These are phyloP conservation scores for Crossocerus cetratus DNA, from an alignment of 2,888 invertebrate genomes.

Conservation along the genomic window DNA sequence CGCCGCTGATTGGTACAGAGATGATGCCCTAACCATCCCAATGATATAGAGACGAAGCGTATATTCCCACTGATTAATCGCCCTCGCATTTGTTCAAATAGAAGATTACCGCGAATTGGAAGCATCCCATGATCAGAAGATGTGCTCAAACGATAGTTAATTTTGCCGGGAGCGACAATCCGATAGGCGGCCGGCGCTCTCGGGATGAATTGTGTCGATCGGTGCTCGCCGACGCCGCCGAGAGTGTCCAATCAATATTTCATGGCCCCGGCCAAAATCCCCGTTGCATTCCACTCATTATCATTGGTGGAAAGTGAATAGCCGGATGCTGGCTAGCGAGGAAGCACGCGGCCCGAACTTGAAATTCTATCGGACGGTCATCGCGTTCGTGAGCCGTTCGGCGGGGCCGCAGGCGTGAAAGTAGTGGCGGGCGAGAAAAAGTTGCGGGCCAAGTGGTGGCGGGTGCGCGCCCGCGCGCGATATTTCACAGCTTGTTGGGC, in stretches of 20 bases:
- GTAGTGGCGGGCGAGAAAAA: not conserved
- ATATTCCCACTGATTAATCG: slow-evolving; percentile 25
- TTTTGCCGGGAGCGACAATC: not conserved
- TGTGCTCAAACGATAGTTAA: slow-evolving; percentile 14
- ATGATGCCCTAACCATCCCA: too few species aligned
- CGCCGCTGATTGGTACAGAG: not conserved
- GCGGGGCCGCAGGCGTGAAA: too few species aligned
- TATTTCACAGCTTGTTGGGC: not conserved
- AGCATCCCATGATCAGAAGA: slow-evolving; percentile 2
- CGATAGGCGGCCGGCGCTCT: not conserved
- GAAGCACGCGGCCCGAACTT: too few species aligned
- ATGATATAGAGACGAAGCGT: slow-evolving; percentile 12
- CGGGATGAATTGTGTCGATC: slow-evolving; percentile 39
- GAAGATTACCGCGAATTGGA: slow-evolving; percentile 16
- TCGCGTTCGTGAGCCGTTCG: too few species aligned
- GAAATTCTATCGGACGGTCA: too few species aligned
- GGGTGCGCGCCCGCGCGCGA: not conserved
- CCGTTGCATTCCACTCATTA: slow-evolving; percentile 21
- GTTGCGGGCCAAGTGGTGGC: not conserved
- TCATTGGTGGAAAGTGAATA: too few species aligned
- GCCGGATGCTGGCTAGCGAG: too few species aligned
- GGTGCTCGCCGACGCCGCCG: slow-evolving; percentile 22
- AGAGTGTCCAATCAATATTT: slow-evolving; percentile 42
- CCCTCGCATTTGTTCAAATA: not conserved
- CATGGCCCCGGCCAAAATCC: slow-evolving; percentile 31